Conservation (phyloP, 1,140 invertebrate species). For the Tetramorium alpestre region DNA sequence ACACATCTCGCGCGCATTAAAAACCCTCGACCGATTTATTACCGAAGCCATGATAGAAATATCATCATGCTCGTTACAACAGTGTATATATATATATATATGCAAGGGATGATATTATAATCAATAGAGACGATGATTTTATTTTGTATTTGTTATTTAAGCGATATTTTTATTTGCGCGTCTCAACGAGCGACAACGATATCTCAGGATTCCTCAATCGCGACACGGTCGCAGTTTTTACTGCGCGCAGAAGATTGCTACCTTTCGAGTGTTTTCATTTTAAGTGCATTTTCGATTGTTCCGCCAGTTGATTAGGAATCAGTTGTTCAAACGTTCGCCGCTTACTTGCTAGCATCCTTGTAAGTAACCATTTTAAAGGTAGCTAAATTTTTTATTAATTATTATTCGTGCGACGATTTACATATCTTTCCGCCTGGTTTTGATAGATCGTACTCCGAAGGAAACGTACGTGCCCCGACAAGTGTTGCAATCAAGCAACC, state of each 20-base stretch:
- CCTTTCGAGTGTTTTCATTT: slow-evolving; percentile 36
- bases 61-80: slow-evolving; percentile 45
- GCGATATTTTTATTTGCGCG: slow-evolving; percentile 46
- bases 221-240: slow-evolving; percentile 56
- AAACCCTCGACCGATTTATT: not conserved
- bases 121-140: slow-evolving; percentile 39
- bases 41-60: slow-evolving; percentile 30
- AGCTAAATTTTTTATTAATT: slow-evolving; percentile 55
- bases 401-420: slow-evolving; percentile 65
- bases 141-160: slow-evolving; percentile 35
- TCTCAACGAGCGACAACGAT: slow-evolving; percentile 42
- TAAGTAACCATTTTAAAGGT: slow-evolving; percentile 35
- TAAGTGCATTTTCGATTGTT: slow-evolving; percentile 43
- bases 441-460: slow-evolving; percentile 4
- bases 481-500: slow-evolving; percentile 18
- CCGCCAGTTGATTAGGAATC: slow-evolving; percentile 34
- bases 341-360: slow-evolving; percentile 31
- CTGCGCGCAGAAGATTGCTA: slow-evolving; percentile 29
- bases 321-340: not conserved
- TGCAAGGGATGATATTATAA: slow-evolving; percentile 39
- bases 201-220: slow-evolving; percentile 34
- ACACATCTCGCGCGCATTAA: slow-evolving; percentile 62
- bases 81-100: slow-evolving; percentile 32
- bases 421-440: slow-evolving; percentile 26
- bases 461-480: slow-evolving; percentile 16